phyloP scores from a whole-genome alignment of 2,113 vertebrate genomes.

The Orientallactaga bullata region DNA sequence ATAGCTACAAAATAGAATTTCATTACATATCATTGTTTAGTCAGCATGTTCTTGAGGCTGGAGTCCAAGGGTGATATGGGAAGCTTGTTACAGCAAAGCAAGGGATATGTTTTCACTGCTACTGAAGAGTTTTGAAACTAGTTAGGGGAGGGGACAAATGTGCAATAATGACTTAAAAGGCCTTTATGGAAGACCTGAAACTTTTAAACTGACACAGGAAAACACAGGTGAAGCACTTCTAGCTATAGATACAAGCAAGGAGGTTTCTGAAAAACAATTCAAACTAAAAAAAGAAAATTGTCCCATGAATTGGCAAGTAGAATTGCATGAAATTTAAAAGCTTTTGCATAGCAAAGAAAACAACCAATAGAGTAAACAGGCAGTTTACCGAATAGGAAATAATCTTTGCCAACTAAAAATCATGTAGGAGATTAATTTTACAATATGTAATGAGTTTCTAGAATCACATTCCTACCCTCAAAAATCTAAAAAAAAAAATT shows the following conservation, averaged over 20 bases:
- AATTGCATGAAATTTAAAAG: not conserved
- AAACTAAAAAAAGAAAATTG: not conserved
- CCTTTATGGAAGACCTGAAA: not conserved
- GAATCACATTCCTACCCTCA: too few relatives aligned
- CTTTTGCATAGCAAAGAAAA: not conserved
- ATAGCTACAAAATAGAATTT: slow-evolving; percentile 55
- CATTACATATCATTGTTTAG: slow-evolving; percentile 46
- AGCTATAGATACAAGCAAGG: not conserved
- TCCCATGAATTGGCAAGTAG: not conserved
- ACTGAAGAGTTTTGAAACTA: slow-evolving; percentile 40
- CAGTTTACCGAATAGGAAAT: not conserved
- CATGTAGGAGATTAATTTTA: not conserved
- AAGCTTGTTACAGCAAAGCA: not conserved
- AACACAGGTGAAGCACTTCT: not conserved
- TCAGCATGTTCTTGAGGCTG: slow-evolving; percentile 38
- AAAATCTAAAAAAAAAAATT: not conserved
- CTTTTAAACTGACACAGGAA: not conserved
- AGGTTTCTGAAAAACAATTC: not conserved
- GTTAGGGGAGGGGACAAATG: not conserved
- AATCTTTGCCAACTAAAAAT: not conserved
- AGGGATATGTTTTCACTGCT: slow-evolving; percentile 10
- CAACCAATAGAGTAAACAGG: not conserved
- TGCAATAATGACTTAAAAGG: not conserved
- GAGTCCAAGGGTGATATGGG: not conserved
- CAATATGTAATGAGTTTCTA: too few relatives aligned